A percentile compares a stretch with the other conserved stretches of the same genome.
Conservation (phyloP, 2,113 vertebrate species). For the Cynoglossus semilaevis region DNA sequence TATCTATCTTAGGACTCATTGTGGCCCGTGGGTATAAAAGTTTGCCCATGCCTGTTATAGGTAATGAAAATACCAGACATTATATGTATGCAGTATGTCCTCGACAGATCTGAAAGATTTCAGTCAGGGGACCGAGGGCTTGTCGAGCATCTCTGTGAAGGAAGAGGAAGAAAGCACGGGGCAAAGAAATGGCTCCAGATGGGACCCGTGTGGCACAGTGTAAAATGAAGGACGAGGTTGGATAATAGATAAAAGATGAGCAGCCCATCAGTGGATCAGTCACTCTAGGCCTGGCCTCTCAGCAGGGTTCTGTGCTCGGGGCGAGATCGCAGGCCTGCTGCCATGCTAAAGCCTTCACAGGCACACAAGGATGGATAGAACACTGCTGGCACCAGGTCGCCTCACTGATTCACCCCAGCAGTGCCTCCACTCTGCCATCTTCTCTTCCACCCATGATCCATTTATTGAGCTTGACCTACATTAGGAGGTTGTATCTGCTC, state of each 20-base stretch:
- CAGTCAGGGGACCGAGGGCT: no score
- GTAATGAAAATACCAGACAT: no score
- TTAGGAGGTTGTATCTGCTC: constrained; percentile 7
- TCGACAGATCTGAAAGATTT: no score
- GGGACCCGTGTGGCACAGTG: constrained; percentile 47
- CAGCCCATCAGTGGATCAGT: constrained; percentile 75
- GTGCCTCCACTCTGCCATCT: constrained; percentile 37
- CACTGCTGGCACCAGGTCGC: constrained; percentile 70
- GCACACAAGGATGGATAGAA: constrained; percentile 78
- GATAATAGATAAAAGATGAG: constrained; percentile 51
- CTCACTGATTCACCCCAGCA: constrained; percentile 68
- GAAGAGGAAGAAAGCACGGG: constrained; percentile 40
- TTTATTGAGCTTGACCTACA: constrained; percentile 41
- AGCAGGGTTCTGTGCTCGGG: constrained; percentile 81
- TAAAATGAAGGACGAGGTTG: constrained; percentile 54
- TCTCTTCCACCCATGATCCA: constrained; percentile 30
- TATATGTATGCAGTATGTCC: no score
- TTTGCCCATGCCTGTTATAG: no score
- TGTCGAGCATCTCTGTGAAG: constrained; percentile 50
- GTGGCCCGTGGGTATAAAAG: no score
- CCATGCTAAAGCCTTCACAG: constrained; percentile 83
- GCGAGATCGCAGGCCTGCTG: constrained; percentile 84
- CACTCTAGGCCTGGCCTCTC: constrained; percentile 83
- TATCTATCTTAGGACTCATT: no score
- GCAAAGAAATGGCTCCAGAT: constrained; percentile 63